Evolutionary conservation across 2,888 invertebrate genomes (phyloP).

Genomic region (Tetrapedia diversipes): DNA sequence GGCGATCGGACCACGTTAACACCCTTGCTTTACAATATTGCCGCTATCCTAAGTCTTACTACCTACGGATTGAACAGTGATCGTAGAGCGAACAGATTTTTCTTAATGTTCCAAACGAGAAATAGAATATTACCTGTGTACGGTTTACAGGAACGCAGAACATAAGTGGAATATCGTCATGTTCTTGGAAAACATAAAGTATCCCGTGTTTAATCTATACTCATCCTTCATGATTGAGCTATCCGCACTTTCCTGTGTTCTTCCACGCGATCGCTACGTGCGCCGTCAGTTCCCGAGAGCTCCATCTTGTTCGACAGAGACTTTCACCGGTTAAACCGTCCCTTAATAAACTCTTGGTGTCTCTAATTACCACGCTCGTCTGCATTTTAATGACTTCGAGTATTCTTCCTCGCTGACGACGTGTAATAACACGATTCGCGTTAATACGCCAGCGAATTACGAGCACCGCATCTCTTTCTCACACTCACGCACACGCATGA

Average conservation of each 20-base stretch:
- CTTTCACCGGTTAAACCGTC: conserved; percentile 12
- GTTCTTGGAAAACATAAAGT: no score
- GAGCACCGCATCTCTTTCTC: neutral
- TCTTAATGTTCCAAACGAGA: no score
- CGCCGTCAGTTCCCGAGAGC: neutral
- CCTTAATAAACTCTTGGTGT: conserved; percentile 20
- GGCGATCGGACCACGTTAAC: no score
- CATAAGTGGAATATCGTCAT: no score
- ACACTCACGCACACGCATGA: no score
- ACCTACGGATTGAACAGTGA: no score
- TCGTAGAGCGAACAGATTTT: no score
- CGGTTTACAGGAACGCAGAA: no score
- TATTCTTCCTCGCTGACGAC: conserved; percentile 7
- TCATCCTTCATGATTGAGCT: neutral
- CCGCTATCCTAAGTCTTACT: no score
- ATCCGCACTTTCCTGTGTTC: neutral
- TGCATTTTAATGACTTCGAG: conserved; percentile 15
- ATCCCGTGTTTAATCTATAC: no score
- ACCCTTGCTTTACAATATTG: no score
- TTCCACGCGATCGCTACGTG: conserved; percentile 15
- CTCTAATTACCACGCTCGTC: conserved; percentile 24
- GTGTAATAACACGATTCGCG: conserved; percentile 33
- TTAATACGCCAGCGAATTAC: conserved; percentile 25
- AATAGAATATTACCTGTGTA: no score
- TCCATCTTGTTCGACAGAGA: neutral